phyloP scores from a whole-genome alignment of 2,888 invertebrate genomes.

The Drosophila meridiana region DNA sequence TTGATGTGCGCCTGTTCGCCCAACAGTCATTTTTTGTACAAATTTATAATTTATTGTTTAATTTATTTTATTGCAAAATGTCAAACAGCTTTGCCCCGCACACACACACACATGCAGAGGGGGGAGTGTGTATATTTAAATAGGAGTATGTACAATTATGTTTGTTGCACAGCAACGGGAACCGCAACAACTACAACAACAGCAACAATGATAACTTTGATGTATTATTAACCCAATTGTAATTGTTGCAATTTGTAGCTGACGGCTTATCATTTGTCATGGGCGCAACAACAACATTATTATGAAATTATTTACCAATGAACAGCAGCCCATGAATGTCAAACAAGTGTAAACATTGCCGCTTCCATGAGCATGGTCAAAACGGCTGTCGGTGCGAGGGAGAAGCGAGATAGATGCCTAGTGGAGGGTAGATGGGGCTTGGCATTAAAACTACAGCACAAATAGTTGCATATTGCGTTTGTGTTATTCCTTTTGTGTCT shows the following conservation, averaged over 20 bases:
- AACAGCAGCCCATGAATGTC: slow-evolving; percentile 77
- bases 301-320: slow-evolving; percentile 81
- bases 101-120: slow-evolving; percentile 4
- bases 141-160: slow-evolving; percentile 14
- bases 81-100: slow-evolving; percentile 36
- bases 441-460: slow-evolving; percentile 62
- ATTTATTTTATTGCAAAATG: slow-evolving; percentile 79
- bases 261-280: slow-evolving; percentile 72
- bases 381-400: neutral
- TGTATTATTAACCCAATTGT: slow-evolving; percentile 74
- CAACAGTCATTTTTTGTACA: slow-evolving; percentile 81
- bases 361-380: slow-evolving; percentile 21
- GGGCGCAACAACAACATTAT: slow-evolving; percentile 77
- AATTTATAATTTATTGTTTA: slow-evolving; percentile 82
- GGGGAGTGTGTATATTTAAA: neutral
- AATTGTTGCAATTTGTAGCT: slow-evolving; percentile 73
- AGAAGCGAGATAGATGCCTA: neutral
- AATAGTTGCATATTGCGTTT: slow-evolving; percentile 69
- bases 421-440: slow-evolving; percentile 1
- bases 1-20: slow-evolving; percentile 71
- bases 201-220: slow-evolving; percentile 25
- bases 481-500: slow-evolving; percentile 39
- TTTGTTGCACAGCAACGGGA: slow-evolving; percentile 21
- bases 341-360: slow-evolving; percentile 65
- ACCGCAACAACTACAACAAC: slow-evolving; percentile 6